Conservation (phyloP, 2,888 invertebrate species). For the Isoperla grammatica region DNA sequence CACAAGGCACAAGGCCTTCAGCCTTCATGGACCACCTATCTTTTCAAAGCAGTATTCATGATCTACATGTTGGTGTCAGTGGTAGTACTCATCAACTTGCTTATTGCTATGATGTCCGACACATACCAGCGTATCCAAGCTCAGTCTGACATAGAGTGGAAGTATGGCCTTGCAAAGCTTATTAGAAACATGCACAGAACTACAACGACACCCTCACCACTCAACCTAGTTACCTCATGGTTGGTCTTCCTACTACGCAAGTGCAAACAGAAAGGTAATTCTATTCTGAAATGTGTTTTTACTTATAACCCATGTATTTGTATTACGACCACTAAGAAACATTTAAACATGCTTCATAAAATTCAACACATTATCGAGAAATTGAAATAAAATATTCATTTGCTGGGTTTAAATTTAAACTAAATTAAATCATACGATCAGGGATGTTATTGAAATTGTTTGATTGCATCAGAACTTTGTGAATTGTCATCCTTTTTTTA, state of each 20-base stretch:
- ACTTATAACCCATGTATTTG: no score
- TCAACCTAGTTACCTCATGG: conserved; percentile 95
- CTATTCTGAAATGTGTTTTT: no score
- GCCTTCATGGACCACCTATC: conserved; percentile 76
- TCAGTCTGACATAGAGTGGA: conserved; percentile 99
- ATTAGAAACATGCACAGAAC: conserved; percentile 98
- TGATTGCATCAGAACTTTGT: no score
- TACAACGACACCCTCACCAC: conserved; percentile 94
- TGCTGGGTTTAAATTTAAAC: no score
- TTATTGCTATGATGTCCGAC: conserved; percentile 99
- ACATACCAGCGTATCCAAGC: conserved; percentile 99
- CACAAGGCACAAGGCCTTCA: conserved; percentile 42
- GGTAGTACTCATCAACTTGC: conserved; percentile 96
- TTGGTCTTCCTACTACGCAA: conserved; percentile 75
- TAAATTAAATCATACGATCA: no score
- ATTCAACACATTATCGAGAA: no score
- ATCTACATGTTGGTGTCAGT: conserved; percentile 97
- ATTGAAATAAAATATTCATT: no score
- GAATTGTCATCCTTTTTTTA: no score
- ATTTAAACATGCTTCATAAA: no score
- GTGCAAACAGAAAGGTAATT: conserved; percentile 54
- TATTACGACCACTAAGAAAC: no score
- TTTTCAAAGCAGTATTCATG: conserved; percentile 82
- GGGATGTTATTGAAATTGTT: no score
- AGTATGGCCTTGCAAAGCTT: conserved; percentile 96